phyloP scores from a whole-genome alignment of 1,140 invertebrate species.

The Zophobas morio region DNA sequence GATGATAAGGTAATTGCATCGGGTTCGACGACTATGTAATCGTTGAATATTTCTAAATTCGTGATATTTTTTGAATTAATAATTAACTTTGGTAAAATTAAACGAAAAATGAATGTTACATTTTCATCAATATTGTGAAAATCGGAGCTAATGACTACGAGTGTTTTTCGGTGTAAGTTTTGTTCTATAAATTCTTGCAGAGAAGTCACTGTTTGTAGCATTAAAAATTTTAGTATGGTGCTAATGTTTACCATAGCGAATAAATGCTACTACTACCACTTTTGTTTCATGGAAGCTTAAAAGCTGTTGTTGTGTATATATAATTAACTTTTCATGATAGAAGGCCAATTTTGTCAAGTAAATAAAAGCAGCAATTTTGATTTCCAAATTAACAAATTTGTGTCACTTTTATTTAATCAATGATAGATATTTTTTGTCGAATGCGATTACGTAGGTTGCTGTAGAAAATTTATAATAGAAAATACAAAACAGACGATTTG shows the following conservation, averaged over 20 bases:
- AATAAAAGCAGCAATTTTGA: no score
- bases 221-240: neutral
- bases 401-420: no score
- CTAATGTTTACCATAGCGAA: neutral
- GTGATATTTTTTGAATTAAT: neutral
- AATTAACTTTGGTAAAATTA: neutral
- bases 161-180: neutral
- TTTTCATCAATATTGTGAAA: neutral
- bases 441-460: no score
- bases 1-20: neutral
- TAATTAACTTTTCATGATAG: no score
- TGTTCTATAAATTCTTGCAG: neutral
- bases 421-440: no score
- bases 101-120: neutral
- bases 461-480: no score
- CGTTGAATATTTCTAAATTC: constrained; percentile 1
- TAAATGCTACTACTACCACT: no score
- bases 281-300: no score
- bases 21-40: neutral
- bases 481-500: no score
- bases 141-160: neutral
- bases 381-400: no score
- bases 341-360: no score
- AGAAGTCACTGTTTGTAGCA: neutral
- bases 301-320: no score